These are phyloP conservation scores for Polydrusus cervinus DNA, from an alignment of 2,888 invertebrate species.

Conservation along the genomic window DNA sequence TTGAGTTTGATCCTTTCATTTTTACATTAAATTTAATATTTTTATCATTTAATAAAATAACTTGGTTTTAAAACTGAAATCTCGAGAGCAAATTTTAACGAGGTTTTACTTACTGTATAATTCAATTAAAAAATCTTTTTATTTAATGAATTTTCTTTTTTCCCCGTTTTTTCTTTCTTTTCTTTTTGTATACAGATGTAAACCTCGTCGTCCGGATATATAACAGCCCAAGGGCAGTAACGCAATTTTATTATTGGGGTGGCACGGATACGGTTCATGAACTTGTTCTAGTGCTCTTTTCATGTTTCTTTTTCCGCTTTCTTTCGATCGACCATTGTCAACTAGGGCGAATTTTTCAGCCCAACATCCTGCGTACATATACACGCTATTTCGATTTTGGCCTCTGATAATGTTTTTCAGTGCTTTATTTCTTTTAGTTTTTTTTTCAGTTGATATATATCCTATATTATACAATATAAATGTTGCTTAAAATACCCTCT, in stretches of 20 bases:
- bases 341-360: slow-evolving; percentile 21
- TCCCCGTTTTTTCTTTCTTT: slow-evolving; percentile 10
- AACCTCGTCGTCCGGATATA: slow-evolving; percentile 12
- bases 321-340: slow-evolving; percentile 20
- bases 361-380: slow-evolving; percentile 9
- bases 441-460: no score
- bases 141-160: slow-evolving; percentile 16
- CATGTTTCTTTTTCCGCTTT: slow-evolving; percentile 20
- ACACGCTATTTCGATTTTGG: slow-evolving; percentile 10
- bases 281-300: slow-evolving; percentile 31
- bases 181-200: slow-evolving; percentile 9
- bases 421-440: neutral
- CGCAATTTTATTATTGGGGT: slow-evolving; percentile 30
- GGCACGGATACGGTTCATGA: slow-evolving; percentile 29
- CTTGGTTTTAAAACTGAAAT: neutral
- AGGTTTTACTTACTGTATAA: slow-evolving; percentile 11
- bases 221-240: slow-evolving; percentile 26
- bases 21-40: neutral
- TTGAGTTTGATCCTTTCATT: neutral
- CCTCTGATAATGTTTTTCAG: neutral
- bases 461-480: no score
- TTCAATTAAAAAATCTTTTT: slow-evolving; percentile 6
- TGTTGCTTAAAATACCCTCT: no score
- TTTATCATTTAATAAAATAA: slow-evolving; percentile 5
- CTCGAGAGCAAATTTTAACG: neutral